Evolutionary conservation across 1,140 invertebrate species (phyloP).

Genomic region (Gonioctena quinquepunctata): DNA sequence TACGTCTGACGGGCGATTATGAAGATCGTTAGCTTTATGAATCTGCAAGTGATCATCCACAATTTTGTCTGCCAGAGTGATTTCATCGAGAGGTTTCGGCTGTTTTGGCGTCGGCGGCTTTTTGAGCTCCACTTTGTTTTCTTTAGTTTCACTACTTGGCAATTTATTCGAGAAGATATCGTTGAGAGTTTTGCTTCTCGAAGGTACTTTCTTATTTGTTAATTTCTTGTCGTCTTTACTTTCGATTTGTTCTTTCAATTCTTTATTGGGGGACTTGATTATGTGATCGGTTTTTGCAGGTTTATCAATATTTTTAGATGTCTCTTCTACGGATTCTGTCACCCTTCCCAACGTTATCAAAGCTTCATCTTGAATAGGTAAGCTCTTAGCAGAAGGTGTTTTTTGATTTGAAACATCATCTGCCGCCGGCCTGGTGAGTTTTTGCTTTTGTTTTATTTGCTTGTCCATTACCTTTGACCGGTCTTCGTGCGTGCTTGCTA

Average conservation of each 20-base stretch:
- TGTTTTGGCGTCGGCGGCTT: conserved; percentile 11
- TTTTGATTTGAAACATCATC: background rate
- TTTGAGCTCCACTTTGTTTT: conserved; percentile 30
- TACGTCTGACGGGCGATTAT: conserved; percentile 13
- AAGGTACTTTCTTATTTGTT: conserved; percentile 29
- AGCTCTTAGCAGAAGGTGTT: background rate
- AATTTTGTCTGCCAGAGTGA: conserved; percentile 32
- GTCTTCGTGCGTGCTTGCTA: background rate
- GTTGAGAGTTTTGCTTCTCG: conserved; percentile 37
- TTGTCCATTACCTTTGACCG: background rate
- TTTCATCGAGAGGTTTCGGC: conserved; percentile 31
- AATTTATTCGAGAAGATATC: conserved; percentile 42
- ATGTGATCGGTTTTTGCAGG: conserved; percentile 17
- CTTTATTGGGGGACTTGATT: conserved; percentile 28
- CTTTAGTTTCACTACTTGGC: conserved; percentile 28
- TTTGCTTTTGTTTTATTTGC: background rate
- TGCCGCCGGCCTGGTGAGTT: background rate
- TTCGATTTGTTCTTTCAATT: conserved; percentile 31
- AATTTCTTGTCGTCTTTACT: conserved; percentile 23
- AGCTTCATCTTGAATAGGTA: background rate
- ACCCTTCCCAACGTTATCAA: background rate
- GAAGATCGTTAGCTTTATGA: conserved; percentile 20
- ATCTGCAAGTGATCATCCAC: conserved; percentile 30
- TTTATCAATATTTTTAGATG: conserved; percentile 20
- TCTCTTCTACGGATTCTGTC: conserved; percentile 12